These are phyloP conservation scores for Ceratina australensis DNA, from an alignment of 1,140 invertebrate species.

Conservation along the genomic window DNA sequence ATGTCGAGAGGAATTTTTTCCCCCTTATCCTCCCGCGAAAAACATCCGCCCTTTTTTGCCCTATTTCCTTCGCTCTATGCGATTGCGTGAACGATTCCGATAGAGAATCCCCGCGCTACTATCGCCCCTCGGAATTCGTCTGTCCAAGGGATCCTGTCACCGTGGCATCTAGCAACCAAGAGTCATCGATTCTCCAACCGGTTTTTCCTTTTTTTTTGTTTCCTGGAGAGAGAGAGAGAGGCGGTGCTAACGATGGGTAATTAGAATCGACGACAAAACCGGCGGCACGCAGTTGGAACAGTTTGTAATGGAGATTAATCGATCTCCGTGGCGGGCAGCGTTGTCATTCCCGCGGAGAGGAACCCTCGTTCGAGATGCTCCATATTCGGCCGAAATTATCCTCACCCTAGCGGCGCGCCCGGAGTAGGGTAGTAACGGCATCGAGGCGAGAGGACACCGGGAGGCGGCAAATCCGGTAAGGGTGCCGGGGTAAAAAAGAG, in stretches of 20 bases:
- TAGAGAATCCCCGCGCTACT: no score
- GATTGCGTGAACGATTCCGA: no score
- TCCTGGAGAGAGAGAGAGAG: background rate
- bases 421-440: no score
- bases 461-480: constrained; percentile 17
- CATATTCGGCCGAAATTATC: constrained; percentile 42
- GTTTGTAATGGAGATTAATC: constrained; percentile 50
- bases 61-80: no score
- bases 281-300: constrained; percentile 42
- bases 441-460: no score
- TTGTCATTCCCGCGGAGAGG: constrained; percentile 29
- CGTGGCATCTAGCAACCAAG: background rate
- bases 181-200: background rate
- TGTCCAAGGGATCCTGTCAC: no score
- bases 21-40: background rate
- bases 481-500: constrained; percentile 30
- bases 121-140: no score
- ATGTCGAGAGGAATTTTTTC: constrained; percentile 9
- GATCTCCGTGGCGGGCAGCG: constrained; percentile 12
- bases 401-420: background rate
- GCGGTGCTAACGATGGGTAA: constrained; percentile 22
- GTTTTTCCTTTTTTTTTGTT: background rate
- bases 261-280: constrained; percentile 41
- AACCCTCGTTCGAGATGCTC: constrained; percentile 22
- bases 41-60: background rate